Evolutionary conservation across 2,113 vertebrate species (phyloP).

Genomic region (Parotia lawesii): DNA sequence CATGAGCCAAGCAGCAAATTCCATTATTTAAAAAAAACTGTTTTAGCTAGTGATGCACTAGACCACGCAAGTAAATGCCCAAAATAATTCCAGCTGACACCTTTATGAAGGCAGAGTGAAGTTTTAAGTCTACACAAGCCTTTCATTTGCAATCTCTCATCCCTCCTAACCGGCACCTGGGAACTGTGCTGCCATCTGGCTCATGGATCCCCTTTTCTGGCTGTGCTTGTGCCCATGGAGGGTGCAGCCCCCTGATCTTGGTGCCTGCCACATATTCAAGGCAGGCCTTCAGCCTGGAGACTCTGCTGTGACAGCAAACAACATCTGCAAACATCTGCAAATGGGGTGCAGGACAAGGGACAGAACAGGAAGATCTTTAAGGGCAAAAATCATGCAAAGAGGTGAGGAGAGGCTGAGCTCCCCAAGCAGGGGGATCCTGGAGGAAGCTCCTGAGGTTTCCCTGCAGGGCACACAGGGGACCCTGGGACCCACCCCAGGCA

Average conservation of each 20-base stretch:
- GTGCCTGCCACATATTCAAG: background rate
- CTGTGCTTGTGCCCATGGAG: fast-evolving
- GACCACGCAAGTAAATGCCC: slow-evolving; percentile 59
- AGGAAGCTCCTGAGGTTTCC: background rate
- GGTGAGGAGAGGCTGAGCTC: background rate
- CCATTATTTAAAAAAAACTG: slow-evolving; percentile 60
- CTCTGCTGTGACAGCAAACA: background rate
- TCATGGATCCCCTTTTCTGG: background rate
- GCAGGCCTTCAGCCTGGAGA: background rate
- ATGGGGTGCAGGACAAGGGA: background rate
- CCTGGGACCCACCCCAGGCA: background rate
- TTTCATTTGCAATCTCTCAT: slow-evolving; percentile 11
- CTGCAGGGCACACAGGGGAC: background rate
- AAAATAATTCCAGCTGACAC: slow-evolving; percentile 64
- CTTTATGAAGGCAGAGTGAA: slow-evolving; percentile 57
- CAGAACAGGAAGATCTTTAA: background rate
- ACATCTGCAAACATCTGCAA: background rate
- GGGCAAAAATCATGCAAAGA: background rate
- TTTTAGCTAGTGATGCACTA: slow-evolving; percentile 62
- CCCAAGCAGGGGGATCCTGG: background rate
- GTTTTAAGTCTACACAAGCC: slow-evolving; percentile 17
- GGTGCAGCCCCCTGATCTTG: background rate
- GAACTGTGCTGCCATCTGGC: background rate
- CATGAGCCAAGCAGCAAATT: slow-evolving; percentile 59
- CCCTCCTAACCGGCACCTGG: background rate